These are phyloP conservation scores for Lordiphosa stackelbergi DNA, from an alignment of 1,140 invertebrate genomes.

Conservation along the genomic window DNA sequence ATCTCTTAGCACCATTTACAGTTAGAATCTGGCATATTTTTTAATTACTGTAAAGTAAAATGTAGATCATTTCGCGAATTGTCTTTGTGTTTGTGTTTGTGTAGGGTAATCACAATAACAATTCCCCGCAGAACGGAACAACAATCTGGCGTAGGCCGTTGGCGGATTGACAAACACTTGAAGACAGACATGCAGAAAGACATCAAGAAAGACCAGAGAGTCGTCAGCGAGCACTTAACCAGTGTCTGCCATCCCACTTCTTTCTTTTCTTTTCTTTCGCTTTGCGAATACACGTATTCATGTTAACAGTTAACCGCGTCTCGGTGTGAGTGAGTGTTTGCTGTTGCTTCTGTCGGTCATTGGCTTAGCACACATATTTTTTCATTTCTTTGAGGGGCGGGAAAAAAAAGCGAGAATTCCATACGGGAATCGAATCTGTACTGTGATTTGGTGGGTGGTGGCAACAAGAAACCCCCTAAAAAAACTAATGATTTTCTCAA, in stretches of 20 bases:
- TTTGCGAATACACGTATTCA: conserved; percentile 10
- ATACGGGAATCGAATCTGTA: conserved; percentile 5
- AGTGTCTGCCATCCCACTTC: conserved; percentile 3
- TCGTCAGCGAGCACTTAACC: conserved; percentile 6
- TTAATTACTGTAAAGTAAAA: conserved; percentile 12
- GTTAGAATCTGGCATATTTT: conserved; percentile 12
- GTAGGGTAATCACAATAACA: conserved; percentile 13
- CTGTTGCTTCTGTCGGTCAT: conserved; percentile 75
- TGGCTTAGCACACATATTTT: conserved; percentile 76
- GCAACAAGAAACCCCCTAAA: too few relatives aligned
- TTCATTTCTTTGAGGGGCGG: conserved; percentile 72
- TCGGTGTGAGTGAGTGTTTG: conserved; percentile 25
- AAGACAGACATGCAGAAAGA: conserved; percentile 15
- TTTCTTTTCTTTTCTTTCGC: conserved; percentile 6
- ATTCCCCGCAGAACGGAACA: conserved; percentile 10
- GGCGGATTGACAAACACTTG: conserved; percentile 15
- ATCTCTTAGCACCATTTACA: conserved; percentile 4
- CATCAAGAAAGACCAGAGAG: conserved; percentile 10
- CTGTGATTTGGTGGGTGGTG: neutral
- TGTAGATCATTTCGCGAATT: conserved; percentile 14
- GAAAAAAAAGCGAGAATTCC: conserved; percentile 33
- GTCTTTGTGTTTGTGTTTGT: conserved; percentile 5
- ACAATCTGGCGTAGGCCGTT: conserved; percentile 8
- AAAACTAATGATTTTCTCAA: conserved; percentile 1
- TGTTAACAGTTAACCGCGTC: conserved; percentile 19